These are phyloP conservation scores for Pituophis catenifer DNA, from an alignment of 2,113 vertebrate genomes.

Conservation along the genomic window DNA sequence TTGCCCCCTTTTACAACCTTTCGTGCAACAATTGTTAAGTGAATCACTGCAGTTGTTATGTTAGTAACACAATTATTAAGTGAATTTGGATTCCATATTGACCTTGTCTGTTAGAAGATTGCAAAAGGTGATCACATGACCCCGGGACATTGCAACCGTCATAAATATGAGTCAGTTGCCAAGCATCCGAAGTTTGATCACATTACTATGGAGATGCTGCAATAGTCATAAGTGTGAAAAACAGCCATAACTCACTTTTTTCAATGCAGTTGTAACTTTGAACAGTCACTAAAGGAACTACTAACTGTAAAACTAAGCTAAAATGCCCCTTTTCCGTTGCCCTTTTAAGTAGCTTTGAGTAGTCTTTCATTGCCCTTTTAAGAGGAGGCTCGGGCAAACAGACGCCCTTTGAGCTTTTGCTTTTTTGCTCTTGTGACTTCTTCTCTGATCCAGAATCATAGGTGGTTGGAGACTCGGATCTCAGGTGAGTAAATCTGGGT, in stretches of 20 bases:
- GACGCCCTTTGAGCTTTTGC: not conserved
- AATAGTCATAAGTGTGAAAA: not conserved
- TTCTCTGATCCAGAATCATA: not conserved
- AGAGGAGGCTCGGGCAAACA: not conserved
- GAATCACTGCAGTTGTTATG: too few relatives aligned
- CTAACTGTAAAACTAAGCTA: not conserved
- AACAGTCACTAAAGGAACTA: not conserved
- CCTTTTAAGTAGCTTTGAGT: not conserved
- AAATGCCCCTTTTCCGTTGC: not conserved
- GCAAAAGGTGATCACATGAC: not conserved
- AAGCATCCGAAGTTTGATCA: not conserved
- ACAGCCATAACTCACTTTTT: not conserved
- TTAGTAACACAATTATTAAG: too few relatives aligned
- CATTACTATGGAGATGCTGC: not conserved
- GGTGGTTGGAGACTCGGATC: not conserved
- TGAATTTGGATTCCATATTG: not conserved
- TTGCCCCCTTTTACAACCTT: not conserved
- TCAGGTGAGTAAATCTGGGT: not conserved
- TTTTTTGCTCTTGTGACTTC: too few relatives aligned
- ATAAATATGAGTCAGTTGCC: not conserved
- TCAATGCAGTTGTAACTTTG: not conserved
- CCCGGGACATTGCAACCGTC: not conserved
- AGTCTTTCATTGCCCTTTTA: conserved; percentile 9
- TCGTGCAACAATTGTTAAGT: not conserved
- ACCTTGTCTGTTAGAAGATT: not conserved